Base-by-base conservation (phyloP, 2,797 vertebrate genomes). In the Scomberomorus guttatus region DNA sequence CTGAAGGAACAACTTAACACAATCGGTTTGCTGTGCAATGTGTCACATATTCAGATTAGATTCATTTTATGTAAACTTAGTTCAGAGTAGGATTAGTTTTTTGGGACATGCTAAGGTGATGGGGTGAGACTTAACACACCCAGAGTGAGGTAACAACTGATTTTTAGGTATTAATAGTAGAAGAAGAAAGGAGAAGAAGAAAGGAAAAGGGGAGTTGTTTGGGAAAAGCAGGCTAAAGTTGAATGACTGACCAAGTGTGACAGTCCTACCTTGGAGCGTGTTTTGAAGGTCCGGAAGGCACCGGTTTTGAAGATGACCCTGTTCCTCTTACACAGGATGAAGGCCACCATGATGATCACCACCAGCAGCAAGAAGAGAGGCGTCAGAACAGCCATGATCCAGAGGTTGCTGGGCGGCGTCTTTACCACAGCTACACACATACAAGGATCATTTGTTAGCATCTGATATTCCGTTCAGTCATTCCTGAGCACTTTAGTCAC, bases 321-420 rank as follows among this genome's bases (percentile, higher is more conserved):
- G 95, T 99, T 99, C 90, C 97, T 97, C 88, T 97, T 96, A 85
- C 98, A 99, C 48, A 99, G 92, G 69, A 99, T 97, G 0, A 97
- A 97, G 0, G 97, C 95, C 83, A 98, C 98, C 95, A 99, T 99
- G 89, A 96, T 95, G 73, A 99, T 97, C 84, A 99, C 97, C 76
- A 99, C 96, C 0, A 97, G 93, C 85, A 98, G 94, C 85, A 99
- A 93, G 0, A 97, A 96, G 1, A 99, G 97, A 27, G 98, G 98
- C 0, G 97, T 98, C 87, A 99, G 91, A 55, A 99, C 96, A 0
- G 98, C 98, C 32, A 99, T 97, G 93, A 99, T 97, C 98, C 98
- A 99, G 85, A 99, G 89, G 94, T 98, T 99, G 89, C 96, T 96
- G 3, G 97, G 97, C 0, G 97, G 97, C 6, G 95, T 98, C 94